phyloP scores from a whole-genome alignment of 2,113 vertebrate species.

The Benitochromis conjunctus region DNA sequence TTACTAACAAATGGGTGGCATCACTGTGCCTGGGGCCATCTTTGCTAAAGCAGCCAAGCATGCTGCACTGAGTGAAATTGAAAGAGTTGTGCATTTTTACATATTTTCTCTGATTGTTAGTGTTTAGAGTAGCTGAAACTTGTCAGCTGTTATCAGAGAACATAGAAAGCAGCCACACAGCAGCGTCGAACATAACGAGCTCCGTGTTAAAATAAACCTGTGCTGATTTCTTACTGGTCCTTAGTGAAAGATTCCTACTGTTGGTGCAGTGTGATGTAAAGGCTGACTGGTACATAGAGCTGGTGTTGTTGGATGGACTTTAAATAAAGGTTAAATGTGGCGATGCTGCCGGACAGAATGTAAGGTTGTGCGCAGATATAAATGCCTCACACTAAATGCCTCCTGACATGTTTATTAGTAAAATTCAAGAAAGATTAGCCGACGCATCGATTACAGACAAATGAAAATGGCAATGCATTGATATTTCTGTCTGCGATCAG shows the following conservation, averaged over 20 bases:
- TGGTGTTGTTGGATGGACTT: neutral
- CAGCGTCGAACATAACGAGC: fast-evolving
- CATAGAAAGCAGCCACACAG: fast-evolving
- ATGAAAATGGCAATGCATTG: neutral
- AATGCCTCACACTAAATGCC: neutral
- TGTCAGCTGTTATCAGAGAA: neutral
- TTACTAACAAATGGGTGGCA: fast-evolving
- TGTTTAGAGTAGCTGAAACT: fast-evolving
- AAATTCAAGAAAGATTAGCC: neutral
- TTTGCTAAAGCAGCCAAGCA: neutral
- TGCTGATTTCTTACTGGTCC: neutral
- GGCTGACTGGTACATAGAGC: neutral
- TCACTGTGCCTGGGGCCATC: neutral
- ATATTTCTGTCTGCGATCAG: neutral
- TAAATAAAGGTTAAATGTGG: neutral
- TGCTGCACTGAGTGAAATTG: neutral
- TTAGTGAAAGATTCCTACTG: neutral
- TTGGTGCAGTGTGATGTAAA: neutral
- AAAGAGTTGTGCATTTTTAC: neutral
- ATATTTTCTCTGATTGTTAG: neutral
- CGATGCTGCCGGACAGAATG: neutral
- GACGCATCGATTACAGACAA: neutral
- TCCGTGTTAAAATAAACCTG: neutral
- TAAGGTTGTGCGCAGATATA: neutral
- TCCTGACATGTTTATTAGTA: neutral